Conservation (phyloP, 2,113 vertebrate genomes). For the Ophiodon elongatus region DNA sequence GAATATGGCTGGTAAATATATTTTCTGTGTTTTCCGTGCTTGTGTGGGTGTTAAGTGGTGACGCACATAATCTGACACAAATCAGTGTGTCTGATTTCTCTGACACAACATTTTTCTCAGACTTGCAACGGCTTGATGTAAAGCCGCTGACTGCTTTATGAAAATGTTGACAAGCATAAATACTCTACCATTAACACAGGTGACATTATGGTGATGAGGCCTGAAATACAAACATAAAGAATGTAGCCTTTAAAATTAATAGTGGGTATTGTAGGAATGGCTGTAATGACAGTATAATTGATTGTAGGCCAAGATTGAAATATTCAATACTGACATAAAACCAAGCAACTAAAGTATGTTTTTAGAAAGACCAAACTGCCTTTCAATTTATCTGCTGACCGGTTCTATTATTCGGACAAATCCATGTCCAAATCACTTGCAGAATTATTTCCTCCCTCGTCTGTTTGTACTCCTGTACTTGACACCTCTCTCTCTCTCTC, state of each 20-base stretch:
- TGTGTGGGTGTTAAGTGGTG: background rate
- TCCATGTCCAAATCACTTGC: background rate
- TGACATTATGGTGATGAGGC: background rate
- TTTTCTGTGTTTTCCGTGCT: background rate
- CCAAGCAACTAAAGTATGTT: no score
- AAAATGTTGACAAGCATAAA: conserved; percentile 2
- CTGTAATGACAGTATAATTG: background rate
- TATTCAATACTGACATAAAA: background rate
- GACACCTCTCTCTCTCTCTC: background rate
- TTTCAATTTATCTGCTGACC: background rate
- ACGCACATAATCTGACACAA: conserved; percentile 8
- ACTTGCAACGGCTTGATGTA: background rate
- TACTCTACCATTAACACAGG: background rate
- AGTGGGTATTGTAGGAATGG: background rate
- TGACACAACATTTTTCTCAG: conserved; percentile 9
- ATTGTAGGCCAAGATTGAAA: background rate
- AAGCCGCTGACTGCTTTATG: background rate
- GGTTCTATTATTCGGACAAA: background rate
- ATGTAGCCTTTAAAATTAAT: background rate
- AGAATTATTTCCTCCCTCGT: background rate
- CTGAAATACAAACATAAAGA: background rate
- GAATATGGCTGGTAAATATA: background rate
- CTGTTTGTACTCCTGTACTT: conserved; percentile 1
- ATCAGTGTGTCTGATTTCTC: background rate
- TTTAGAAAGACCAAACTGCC: no score